Base-by-base conservation (phyloP, 2,113 vertebrate genomes). In the Ovis aries region DNA sequence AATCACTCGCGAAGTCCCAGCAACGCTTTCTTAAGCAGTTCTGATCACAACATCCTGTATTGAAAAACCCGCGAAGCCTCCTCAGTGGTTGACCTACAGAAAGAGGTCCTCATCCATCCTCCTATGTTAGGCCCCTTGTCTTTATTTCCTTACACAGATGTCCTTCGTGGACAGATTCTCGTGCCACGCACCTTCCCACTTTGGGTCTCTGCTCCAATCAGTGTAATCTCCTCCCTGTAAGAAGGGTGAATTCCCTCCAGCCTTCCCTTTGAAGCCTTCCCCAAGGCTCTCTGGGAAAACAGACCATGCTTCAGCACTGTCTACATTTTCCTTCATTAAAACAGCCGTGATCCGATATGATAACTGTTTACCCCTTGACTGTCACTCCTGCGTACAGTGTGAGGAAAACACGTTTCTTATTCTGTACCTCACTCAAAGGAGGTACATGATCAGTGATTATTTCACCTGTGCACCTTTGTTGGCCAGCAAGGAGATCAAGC, bases 391-490 rank as follows among this genome's bases (percentile, higher is more conserved):
- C 19, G 6, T 17, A 15, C 19, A 3, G 5, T 1, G 12, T 13
- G 52, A 82, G 48, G 80, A 93, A 57, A 15, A 88, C 7, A 1
- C 3, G 53, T 33, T 95, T 96, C 67, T 52, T 64, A n/a, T 40
- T 90, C 53, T 88, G 27, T 91, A 48, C 59, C 81, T 84, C 36
- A 55, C 80, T 85, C 93, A 40, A 17, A 36, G 60, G 31, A 90
- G 59, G 33, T 48, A 36, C 3, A 0, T 13, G 6, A 31, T 33
- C 48, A 52, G 60, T 13, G 59, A 80, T 74, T 43, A 60, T 48
- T 83, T 16, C 23, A 36, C 4, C 5, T 43, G 31, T 50, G 5
- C 6, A 23, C 17, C 31, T 91, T 25, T 71, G n/a, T 71, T 40
- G 10, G n/a, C 8, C 8, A 10, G 64, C n/a, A 36, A 71, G 64